Evolutionary conservation across 2,113 vertebrate species (phyloP).

Genomic region (Phrynosoma blainvillii): DNA sequence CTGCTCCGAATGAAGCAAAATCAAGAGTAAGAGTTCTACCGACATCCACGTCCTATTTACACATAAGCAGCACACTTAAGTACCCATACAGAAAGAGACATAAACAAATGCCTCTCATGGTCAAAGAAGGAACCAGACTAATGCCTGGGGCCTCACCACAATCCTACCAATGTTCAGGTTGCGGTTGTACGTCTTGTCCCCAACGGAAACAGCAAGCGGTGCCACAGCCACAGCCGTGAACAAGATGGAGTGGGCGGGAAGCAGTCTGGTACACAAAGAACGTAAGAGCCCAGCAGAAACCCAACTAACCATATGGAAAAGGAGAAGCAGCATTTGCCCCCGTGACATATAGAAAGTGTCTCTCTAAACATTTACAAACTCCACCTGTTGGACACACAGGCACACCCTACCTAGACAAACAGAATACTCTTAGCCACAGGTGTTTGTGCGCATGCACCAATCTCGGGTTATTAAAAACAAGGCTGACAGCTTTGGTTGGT

Average conservation of each 20-base stretch:
- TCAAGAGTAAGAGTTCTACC: too few species aligned
- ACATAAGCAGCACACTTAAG: background rate
- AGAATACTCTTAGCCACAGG: background rate
- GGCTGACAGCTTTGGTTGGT: background rate
- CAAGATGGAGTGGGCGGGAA: background rate
- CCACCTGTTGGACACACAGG: background rate
- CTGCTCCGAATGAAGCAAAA: background rate
- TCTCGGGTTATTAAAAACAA: background rate
- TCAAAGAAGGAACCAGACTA: background rate
- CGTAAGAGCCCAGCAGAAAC: background rate
- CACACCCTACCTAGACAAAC: constrained; percentile 16
- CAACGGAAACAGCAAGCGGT: background rate
- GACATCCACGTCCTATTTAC: background rate
- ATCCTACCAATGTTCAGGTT: background rate
- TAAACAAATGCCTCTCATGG: background rate
- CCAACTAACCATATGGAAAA: background rate
- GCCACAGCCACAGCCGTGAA: background rate
- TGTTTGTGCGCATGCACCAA: background rate
- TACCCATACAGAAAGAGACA: background rate
- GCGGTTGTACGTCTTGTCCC: background rate
- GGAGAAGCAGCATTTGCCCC: too few species aligned
- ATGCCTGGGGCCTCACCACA: background rate
- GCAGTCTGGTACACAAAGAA: background rate
- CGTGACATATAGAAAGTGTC: background rate
- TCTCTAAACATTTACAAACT: background rate